Base-by-base conservation (phyloP, 2,797 vertebrate genomes). In the Huso huso region DNA sequence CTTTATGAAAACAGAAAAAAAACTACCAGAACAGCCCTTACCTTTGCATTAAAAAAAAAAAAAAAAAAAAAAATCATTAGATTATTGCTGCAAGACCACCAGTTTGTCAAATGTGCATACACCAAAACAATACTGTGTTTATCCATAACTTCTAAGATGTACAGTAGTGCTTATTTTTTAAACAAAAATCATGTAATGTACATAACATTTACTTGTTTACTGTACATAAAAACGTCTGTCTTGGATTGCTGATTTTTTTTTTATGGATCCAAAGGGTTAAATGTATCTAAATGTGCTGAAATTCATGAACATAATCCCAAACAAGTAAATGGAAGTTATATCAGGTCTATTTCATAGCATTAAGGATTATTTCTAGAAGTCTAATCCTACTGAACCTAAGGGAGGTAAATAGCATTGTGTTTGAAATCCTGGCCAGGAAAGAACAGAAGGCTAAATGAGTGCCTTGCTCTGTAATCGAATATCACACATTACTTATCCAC, bases 401-500 rank as follows among this genome's bases (percentile, higher is more conserved):
- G 94, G 94, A 97, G 92, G 92, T 92, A 90, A 88, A 76, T 81
- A 81, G 88, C 84, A 94, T 97, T 95, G 94, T 94, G 90, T 87
- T 90, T 90, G 88, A 92, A 92, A 93, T 93, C 89, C 86, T 86
- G 87, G 83, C 86, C 87, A 84, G 83, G 83, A 86, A 86, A 87
- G 88, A 90, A 90, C 85, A 83, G 88, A 85, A 93, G 91, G 90
- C 92, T 92, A 92, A 94, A 92, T 90, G 88, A 89, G 89, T 91
- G 88, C 84, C 89, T 89, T 89, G 87, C 91, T 91, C 89, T 92
- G 91, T 95, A 97, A 99, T 98, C 93, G 90, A 96, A 97, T 95
- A 95, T 95, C 94, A 96, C 94, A 95, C 90, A 92, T 91, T 94
- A 93, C 92, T 96, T 94, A 96, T 93, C 93, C 95, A 96, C 96